Conservation (phyloP, 2,113 vertebrate genomes). For the Peucedramus taeniatus region DNA sequence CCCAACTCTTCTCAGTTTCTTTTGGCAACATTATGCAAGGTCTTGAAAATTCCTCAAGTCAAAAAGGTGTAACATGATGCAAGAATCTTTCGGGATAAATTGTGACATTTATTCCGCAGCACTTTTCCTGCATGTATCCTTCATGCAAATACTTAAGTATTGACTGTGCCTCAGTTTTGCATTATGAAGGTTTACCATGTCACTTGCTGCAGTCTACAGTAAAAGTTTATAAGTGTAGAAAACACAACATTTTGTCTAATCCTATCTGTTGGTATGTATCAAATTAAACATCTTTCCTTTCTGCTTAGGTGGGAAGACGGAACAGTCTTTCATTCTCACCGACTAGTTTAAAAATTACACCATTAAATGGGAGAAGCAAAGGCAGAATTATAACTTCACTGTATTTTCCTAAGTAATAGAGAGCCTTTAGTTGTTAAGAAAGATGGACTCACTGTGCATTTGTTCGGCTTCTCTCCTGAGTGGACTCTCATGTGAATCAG, state of each 20-base stretch:
- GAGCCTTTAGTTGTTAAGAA: neutral
- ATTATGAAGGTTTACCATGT: neutral
- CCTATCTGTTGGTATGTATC: neutral
- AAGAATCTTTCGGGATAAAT: neutral
- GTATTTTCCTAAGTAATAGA: neutral
- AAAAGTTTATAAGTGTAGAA: neutral
- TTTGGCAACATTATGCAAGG: neutral
- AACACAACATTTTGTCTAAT: neutral
- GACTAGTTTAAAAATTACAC: neutral
- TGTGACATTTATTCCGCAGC: neutral
- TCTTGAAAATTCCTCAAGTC: neutral
- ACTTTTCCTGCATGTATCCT: neutral
- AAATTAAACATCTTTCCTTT: neutral
- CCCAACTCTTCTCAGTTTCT: neutral
- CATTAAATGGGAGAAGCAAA: neutral
- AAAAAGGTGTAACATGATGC: neutral
- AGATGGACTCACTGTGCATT: constrained; percentile 85
- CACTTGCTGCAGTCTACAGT: neutral
- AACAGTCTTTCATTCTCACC: neutral
- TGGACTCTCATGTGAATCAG: constrained; percentile 98
- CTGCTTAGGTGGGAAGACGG: neutral
- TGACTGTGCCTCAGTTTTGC: neutral
- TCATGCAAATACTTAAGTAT: neutral
- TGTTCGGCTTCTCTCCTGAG: constrained; percentile 98
- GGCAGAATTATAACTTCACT: neutral